Percentiles rank a stretch among this genome's conserved stretches.
These are phyloP conservation scores for Strigops habroptila DNA, from an alignment of 2,113 vertebrate genomes.

Conservation along the genomic window DNA sequence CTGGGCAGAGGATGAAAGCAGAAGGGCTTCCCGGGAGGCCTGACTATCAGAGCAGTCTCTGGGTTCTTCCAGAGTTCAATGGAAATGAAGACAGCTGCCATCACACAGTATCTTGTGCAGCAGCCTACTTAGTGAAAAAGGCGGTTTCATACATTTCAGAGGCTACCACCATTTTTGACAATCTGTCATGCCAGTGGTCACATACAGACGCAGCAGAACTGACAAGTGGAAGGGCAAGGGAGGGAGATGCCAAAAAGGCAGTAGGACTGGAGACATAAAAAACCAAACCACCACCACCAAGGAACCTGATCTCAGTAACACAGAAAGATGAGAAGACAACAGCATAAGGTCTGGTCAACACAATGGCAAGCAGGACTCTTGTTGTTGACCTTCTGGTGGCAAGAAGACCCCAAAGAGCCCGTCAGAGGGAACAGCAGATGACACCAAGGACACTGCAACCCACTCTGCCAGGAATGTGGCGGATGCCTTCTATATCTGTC, in stretches of 20 bases:
- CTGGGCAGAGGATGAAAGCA: slow-evolving; percentile 6
- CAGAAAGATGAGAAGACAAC: neutral
- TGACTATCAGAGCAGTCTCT: neutral
- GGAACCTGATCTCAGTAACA: neutral
- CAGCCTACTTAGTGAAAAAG: neutral
- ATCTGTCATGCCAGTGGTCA: neutral
- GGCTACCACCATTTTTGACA: neutral
- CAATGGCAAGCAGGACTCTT: neutral
- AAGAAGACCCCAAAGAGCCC: neutral
- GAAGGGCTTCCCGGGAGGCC: neutral
- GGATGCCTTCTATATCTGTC: neutral
- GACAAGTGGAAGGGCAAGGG: neutral
- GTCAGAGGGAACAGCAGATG: neutral
- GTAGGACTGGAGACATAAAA: neutral
- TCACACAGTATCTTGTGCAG: neutral
- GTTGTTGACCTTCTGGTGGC: neutral
- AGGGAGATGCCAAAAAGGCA: neutral
- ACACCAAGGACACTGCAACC: neutral
- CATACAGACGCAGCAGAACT: neutral
- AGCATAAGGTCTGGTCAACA: neutral
- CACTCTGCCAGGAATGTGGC: neutral
- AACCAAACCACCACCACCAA: no score
- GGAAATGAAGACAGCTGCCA: slow-evolving; percentile 4
- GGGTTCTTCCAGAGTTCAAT: slow-evolving; percentile 13
- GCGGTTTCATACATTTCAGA: neutral